Evolutionary conservation across 2,888 invertebrate genomes (phyloP).

Genomic region (Ochlodes sylvanus): DNA sequence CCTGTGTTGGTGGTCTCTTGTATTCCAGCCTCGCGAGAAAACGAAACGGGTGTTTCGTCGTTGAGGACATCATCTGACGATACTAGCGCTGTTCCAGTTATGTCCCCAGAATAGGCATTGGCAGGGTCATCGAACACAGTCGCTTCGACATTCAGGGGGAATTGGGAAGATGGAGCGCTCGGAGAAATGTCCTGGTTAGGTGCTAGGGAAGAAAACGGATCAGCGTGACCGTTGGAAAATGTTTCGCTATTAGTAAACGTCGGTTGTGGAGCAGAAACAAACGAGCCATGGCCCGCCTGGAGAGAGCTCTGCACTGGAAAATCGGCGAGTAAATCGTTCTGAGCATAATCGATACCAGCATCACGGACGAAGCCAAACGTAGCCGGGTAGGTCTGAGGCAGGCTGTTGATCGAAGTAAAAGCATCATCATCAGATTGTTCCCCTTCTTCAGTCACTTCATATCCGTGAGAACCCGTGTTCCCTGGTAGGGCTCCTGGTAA

Average conservation of each 20-base stretch:
- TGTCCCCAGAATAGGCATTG: slow-evolving; percentile 57
- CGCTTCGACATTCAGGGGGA: slow-evolving; percentile 54
- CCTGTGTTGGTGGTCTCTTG: slow-evolving; percentile 70
- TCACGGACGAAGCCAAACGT: slow-evolving; percentile 65
- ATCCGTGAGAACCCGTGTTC: slow-evolving; percentile 56
- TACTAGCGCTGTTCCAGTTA: slow-evolving; percentile 51
- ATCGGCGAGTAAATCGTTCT: slow-evolving; percentile 61
- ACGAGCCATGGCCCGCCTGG: slow-evolving; percentile 59
- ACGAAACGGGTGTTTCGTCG: slow-evolving; percentile 64
- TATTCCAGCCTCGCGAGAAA: slow-evolving; percentile 71
- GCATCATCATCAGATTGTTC: slow-evolving; percentile 70
- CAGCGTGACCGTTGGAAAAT: slow-evolving; percentile 55
- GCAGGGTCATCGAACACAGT: slow-evolving; percentile 58
- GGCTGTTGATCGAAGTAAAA: slow-evolving; percentile 64
- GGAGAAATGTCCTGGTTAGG: slow-evolving; percentile 52
- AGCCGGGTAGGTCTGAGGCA: slow-evolving; percentile 67
- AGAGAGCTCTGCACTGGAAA: slow-evolving; percentile 57
- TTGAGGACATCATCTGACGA: slow-evolving; percentile 49
- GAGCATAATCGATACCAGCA: slow-evolving; percentile 52
- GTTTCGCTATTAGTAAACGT: slow-evolving; percentile 57
- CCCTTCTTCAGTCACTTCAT: slow-evolving; percentile 75
- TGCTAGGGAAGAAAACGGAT: slow-evolving; percentile 55
- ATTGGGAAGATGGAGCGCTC: slow-evolving; percentile 56
- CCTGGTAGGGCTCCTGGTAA: slow-evolving; percentile 63
- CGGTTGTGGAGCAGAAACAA: slow-evolving; percentile 57